Evolutionary conservation across 1,140 invertebrate genomes (phyloP), one percentile per base, ranked within the genome.

Genomic region (Drosophila carrolli): DNA sequence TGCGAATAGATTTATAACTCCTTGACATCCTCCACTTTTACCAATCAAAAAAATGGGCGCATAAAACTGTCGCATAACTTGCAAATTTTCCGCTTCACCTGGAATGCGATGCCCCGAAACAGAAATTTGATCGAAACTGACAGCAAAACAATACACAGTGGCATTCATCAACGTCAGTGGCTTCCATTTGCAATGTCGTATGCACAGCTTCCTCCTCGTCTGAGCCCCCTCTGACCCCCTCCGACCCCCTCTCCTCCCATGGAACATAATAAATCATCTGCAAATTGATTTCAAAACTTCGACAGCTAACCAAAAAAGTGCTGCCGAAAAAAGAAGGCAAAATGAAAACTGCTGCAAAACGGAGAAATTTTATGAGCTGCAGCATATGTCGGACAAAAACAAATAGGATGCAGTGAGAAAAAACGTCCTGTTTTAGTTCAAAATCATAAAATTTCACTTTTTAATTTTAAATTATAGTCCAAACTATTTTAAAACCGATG

Each of bases 231-330:
- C 27, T 27, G 27, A 9, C 27, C 37, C 10, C 16, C 16, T 16
- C 16, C 1, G 0, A 16, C 0, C 16, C 16, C 27, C 9, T 51
- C 27, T 10, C n/a, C 51, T 14, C 19, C n/a, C 29, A 35, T 40
- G 37, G 56, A 75, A 75, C 84, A 89, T 90, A 90, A 89, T 89
- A 89, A 89, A 89, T 89, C 84, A 89, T 89, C 81, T 89, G 84
- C 70, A 89, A 90, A 89, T 89, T 89, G 84, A 89, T 89, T 89
- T 89, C 81, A 81, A 89, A 89, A 84, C 78, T 89, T 90, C 66
- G 70, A 66, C 62, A 84, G 60, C 50, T 60, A 72, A 67, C 77
- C 65, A 56, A 76, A 65, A 77, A 88, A 75, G 38, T 44, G 73
- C 46, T 71, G 63, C 41, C 41, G 59, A 66, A 75, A 73, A 60